Conservation (phyloP, 2,113 vertebrate species). For the Mustelus asterias region DNA sequence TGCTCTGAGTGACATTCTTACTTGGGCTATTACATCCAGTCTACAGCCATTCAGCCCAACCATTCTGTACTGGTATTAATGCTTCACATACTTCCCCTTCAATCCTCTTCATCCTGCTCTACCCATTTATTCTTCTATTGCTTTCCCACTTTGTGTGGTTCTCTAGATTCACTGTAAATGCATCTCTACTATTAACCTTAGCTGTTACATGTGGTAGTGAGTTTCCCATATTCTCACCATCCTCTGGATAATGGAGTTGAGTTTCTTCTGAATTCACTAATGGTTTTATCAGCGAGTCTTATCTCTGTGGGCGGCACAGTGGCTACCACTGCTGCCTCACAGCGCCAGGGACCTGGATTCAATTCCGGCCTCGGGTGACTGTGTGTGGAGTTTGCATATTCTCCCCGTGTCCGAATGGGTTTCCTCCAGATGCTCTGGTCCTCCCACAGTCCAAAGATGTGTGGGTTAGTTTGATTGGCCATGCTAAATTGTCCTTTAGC, state of each 20-base stretch:
- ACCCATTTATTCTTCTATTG: background rate
- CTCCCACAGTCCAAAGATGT: too few relatives aligned
- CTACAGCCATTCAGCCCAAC: background rate
- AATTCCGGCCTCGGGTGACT: too few relatives aligned
- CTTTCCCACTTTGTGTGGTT: background rate
- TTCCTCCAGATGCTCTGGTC: too few relatives aligned
- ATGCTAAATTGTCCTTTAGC: too few relatives aligned
- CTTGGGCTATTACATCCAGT: background rate
- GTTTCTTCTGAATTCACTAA: background rate
- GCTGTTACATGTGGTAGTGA: background rate
- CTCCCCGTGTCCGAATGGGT: too few relatives aligned
- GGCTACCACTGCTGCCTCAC: too few relatives aligned
- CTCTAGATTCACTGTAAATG: background rate
- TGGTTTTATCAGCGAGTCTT: background rate
- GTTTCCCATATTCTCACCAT: background rate
- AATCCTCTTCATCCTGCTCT: background rate
- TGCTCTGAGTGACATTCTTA: background rate
- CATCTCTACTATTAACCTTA: background rate
- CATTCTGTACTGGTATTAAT: background rate
- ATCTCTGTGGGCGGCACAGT: too few relatives aligned
- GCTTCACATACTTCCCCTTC: background rate
- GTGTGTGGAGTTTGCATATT: too few relatives aligned
- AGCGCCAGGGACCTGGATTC: too few relatives aligned
- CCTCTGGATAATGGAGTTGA: too few relatives aligned
- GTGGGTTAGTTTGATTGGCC: too few relatives aligned